A percentile compares a stretch with the other conserved stretches of the same genome.
Conservation (phyloP, 2,797 vertebrate species). For the Phalanger gymnotis region DNA sequence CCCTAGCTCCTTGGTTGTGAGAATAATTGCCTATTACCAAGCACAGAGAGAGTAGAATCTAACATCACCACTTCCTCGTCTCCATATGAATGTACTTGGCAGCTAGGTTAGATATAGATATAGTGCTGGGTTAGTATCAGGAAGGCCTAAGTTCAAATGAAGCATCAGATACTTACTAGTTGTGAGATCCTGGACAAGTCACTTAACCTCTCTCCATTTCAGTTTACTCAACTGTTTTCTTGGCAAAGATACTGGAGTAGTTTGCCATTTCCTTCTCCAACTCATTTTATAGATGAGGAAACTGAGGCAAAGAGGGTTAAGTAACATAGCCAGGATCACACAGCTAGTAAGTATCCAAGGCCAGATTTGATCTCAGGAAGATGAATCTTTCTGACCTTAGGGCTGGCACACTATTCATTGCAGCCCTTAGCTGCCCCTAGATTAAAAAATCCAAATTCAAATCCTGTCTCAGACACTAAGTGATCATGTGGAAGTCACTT, state of each 20-base stretch:
- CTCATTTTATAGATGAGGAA: not conserved
- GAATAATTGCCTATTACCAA: not conserved
- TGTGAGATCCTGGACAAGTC: not conserved
- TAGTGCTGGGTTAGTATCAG: not conserved
- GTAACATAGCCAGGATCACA: not conserved
- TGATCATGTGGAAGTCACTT: not conserved
- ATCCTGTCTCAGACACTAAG: not conserved
- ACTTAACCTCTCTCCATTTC: not conserved
- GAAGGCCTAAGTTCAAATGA: not conserved
- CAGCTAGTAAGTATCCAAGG: not conserved
- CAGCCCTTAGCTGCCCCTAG: not conserved
- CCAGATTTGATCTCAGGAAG: not conserved
- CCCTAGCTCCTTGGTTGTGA: not conserved
- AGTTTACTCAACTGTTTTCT: not conserved
- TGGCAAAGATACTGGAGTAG: not conserved
- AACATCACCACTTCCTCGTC: not conserved
- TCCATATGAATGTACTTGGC: not conserved
- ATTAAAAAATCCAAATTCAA: not conserved
- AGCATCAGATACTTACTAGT: not conserved
- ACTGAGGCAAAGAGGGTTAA: not conserved
- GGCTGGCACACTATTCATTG: not conserved
- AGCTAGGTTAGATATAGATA: not conserved
- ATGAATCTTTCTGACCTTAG: not conserved
- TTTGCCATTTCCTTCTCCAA: not conserved
- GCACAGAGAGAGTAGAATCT: not conserved